Evolutionary conservation across 2,113 vertebrate genomes (phyloP).

Genomic region (Psilopsiagon aurifrons): DNA sequence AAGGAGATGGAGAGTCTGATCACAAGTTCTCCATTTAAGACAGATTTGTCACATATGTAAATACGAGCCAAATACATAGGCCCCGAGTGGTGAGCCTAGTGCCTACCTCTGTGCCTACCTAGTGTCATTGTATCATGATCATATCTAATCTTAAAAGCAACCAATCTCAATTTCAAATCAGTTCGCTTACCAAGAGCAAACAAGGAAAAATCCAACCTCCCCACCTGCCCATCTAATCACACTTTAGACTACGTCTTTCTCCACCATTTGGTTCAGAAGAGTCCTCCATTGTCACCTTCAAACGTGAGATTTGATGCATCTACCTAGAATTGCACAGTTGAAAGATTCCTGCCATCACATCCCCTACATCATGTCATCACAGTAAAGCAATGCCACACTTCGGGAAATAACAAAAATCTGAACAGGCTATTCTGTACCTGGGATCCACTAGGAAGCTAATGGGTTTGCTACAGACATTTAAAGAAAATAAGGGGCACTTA

Average conservation of each 20-base stretch:
- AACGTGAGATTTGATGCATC: background rate
- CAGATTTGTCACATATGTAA: background rate
- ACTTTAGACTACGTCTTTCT: background rate
- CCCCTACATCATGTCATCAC: background rate
- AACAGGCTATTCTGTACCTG: background rate
- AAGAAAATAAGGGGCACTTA: background rate
- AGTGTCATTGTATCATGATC: background rate
- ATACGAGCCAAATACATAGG: background rate
- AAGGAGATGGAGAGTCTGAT: background rate
- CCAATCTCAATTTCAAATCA: background rate
- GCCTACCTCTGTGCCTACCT: background rate
- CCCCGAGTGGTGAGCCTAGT: background rate
- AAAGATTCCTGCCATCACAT: background rate
- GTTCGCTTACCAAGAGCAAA: background rate
- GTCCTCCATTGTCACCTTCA: background rate
- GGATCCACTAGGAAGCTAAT: background rate
- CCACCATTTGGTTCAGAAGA: background rate
- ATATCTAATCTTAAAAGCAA: background rate
- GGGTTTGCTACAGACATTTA: background rate
- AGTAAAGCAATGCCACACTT: background rate
- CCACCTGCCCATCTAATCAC: background rate
- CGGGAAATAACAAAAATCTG: background rate
- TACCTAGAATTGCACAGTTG: background rate
- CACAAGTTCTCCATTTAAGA: background rate
- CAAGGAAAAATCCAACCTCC: accelerated